A percentile compares a stretch with the other conserved stretches of the same genome.
Conservation (phyloP, 2,113 vertebrate species). For the Melanerpes aurifrons region DNA sequence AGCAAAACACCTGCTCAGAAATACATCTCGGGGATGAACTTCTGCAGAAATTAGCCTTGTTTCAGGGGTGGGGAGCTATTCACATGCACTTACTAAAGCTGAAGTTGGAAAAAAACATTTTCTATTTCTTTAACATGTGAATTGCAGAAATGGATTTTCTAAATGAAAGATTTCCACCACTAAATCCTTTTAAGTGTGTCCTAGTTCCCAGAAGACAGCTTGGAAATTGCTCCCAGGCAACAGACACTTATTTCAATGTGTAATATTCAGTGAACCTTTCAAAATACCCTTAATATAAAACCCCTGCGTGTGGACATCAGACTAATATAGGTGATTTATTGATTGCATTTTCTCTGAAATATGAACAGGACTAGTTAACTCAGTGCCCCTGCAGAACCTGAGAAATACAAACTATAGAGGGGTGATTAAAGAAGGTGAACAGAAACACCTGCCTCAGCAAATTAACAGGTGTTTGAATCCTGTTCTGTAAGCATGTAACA, state of each 20-base stretch:
- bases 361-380: slow-evolving; percentile 62
- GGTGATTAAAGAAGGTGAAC: neutral
- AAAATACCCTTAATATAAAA: slow-evolving; percentile 72
- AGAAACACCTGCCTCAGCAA: slow-evolving; percentile 51
- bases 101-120: slow-evolving; percentile 69
- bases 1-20: slow-evolving; percentile 42
- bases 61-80: slow-evolving; percentile 34
- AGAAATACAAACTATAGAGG: slow-evolving; percentile 32
- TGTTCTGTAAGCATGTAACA: slow-evolving; percentile 22
- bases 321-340: slow-evolving; percentile 72
- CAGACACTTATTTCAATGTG: slow-evolving; percentile 72
- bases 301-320: slow-evolving; percentile 47
- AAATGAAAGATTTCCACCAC: slow-evolving; percentile 73
- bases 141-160: slow-evolving; percentile 73
- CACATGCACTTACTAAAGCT: slow-evolving; percentile 1
- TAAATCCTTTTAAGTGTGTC: slow-evolving; percentile 77
- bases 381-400: slow-evolving; percentile 6
- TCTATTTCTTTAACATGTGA: slow-evolving; percentile 65
- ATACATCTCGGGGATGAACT: slow-evolving; percentile 26
- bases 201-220: slow-evolving; percentile 69
- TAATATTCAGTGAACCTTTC: slow-evolving; percentile 75
- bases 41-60: slow-evolving; percentile 49
- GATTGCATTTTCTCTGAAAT: slow-evolving; percentile 66
- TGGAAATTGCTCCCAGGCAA: slow-evolving; percentile 72
- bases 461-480: slow-evolving; percentile 65